Percentiles rank a stretch among this genome's conserved stretches.
phyloP scores from a whole-genome alignment of 2,797 vertebrate species.

The Tauraco hartlaubi region DNA sequence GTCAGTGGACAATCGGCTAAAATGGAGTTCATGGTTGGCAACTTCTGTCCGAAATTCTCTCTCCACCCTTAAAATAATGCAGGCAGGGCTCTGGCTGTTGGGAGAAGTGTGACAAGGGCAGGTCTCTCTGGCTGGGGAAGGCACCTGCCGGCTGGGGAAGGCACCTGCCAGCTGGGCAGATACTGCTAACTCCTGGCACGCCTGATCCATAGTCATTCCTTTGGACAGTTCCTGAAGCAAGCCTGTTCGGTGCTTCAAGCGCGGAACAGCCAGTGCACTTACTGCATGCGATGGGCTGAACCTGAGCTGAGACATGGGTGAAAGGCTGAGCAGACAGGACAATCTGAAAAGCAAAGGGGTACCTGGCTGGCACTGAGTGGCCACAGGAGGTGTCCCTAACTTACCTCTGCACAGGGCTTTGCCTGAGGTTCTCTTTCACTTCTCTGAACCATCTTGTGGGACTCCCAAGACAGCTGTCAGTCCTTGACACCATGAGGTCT shows the following conservation, averaged over 20 bases:
- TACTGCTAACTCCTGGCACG: not conserved
- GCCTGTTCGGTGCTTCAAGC: not conserved
- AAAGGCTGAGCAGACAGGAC: not conserved
- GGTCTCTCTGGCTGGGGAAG: not conserved
- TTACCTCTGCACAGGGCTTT: not conserved
- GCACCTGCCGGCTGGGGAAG: not conserved
- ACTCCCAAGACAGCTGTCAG: not conserved
- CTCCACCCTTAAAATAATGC: no score
- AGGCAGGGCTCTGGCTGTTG: not conserved
- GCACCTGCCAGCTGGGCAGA: not conserved
- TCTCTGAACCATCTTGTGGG: no score
- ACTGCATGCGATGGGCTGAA: not conserved
- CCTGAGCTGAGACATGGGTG: not conserved
- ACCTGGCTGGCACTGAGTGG: not conserved
- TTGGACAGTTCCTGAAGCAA: not conserved
- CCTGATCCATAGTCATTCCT: not conserved
- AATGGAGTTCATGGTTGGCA: not conserved
- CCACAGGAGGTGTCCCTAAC: not conserved
- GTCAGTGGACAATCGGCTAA: fast-evolving
- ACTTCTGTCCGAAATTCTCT: not conserved
- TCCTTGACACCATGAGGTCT: not conserved
- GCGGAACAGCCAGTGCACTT: not conserved
- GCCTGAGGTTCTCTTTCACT: not conserved
- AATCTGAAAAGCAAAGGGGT: not conserved
- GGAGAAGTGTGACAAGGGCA: not conserved